Conservation (phyloP, 1,140 invertebrate species). For the Drosophila simulans region DNA sequence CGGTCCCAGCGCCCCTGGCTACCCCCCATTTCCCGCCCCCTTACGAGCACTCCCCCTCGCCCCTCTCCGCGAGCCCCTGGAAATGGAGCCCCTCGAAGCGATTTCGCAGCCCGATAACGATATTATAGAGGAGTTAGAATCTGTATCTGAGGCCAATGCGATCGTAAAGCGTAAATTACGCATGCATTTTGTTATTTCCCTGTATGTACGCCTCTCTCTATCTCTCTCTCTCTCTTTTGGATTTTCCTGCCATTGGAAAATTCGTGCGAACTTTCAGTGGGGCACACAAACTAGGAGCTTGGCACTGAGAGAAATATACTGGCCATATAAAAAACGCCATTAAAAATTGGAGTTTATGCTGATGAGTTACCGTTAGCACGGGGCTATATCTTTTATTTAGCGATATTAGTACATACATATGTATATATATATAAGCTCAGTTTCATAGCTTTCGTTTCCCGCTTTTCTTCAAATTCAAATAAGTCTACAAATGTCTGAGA, state of each 20-base stretch:
- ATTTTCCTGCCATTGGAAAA: constrained; percentile 34
- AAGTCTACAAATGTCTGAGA: no score
- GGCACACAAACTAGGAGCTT: constrained; percentile 13
- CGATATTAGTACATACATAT: no score
- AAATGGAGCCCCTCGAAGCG: constrained; percentile 11
- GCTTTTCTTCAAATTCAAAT: no score
- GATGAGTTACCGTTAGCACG: background rate
- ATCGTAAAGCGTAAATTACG: constrained; percentile 75
- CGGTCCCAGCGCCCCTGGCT: constrained; percentile 24
- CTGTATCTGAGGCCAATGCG: constrained; percentile 37
- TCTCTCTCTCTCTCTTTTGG: no score
- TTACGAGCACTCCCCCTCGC: no score
- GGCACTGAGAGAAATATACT: background rate
- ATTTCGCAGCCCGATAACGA: constrained; percentile 47
- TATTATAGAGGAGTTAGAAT: constrained; percentile 43
- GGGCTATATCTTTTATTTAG: no score
- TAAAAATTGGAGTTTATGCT: background rate
- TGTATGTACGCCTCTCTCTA: background rate
- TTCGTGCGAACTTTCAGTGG: constrained; percentile 54
- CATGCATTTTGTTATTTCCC: constrained; percentile 39
- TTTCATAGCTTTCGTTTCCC: no score
- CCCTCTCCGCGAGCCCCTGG: background rate
- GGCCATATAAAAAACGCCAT: background rate
- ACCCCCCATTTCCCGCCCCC: background rate
- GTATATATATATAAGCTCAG: no score